Conservation (phyloP, 2,113 vertebrate genomes). For the Halichoeres trimaculatus region DNA sequence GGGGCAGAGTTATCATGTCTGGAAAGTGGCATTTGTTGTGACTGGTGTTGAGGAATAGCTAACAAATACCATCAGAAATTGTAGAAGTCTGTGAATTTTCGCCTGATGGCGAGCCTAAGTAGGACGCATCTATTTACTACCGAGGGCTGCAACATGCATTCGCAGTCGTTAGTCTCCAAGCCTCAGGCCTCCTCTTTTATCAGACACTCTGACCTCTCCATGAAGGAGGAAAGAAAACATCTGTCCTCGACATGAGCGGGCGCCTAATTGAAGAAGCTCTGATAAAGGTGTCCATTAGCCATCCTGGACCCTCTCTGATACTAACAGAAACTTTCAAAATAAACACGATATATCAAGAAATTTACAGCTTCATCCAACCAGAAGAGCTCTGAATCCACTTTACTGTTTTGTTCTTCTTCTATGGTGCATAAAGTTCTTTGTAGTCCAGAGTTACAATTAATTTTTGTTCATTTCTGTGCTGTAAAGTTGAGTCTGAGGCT, state of each 20-base stretch:
- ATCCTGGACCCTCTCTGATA: conserved; percentile 1
- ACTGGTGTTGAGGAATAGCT: conserved; percentile 2
- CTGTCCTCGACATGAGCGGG: conserved; percentile 47
- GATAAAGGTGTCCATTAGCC: conserved; percentile 62
- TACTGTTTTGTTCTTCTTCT: conserved; percentile 52
- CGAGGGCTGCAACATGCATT: too few species aligned
- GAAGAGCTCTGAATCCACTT: conserved; percentile 24
- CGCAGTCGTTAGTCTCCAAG: too few species aligned
- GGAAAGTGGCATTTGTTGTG: conserved; percentile 50
- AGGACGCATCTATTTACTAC: too few species aligned
- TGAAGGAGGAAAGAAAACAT: conserved; percentile 60
- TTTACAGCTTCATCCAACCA: conserved; percentile 17
- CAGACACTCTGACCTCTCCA: conserved; percentile 19
- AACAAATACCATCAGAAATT: neutral
- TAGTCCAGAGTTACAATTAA: conserved; percentile 63
- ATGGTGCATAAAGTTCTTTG: conserved; percentile 53
- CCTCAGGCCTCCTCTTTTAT: conserved; percentile 38
- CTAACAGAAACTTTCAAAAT: neutral
- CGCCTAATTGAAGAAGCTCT: conserved; percentile 63
- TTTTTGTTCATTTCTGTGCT: conserved; percentile 66
- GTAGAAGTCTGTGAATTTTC: neutral
- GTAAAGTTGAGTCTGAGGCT: conserved; percentile 67
- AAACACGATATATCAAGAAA: neutral
- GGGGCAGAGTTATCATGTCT: conserved; percentile 47
- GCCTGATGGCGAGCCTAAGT: neutral